Evolutionary conservation across 2,888 invertebrate genomes (phyloP), one percentile per base, ranked within the genome.

Genomic region (Byasa hedistus): DNA sequence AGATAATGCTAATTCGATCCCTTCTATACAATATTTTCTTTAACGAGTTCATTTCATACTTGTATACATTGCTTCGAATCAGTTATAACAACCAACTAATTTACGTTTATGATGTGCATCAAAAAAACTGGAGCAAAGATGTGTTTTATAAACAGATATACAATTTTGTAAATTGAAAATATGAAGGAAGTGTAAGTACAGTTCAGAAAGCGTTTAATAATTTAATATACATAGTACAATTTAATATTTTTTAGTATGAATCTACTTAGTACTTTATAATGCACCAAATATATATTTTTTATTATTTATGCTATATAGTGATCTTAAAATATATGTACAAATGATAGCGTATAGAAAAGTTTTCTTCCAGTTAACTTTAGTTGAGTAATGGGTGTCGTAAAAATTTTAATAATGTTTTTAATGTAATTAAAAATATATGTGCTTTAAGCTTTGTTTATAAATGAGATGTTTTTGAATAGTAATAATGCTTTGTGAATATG

Each of bases 21-120:
- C 60, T 48, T 60, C 8, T 63, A 19, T 52, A 32, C 24, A 36
- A 23, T 61, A 12, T 27, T 15, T 57, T 57, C 15, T 5, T 32
- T 61, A 66, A 66, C 66, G 39, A 54, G 57, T 54, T 58, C 57
- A 58, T 22, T 54, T 62, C 21, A 5, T 17, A 57, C 44, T 39
- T 17, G 17, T 32, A 59, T 54, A 21, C 23, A 59, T 8, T 54
- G 7, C 39, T 54, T 54, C 36, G 44, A 54, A 61, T 55, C 24
- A 39, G 54, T 57, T 58, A 62, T 56, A 39, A 39, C 19, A 2
- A 51, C 32, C n/a, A 24, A 57, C 24, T 66, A 10, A 32, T 62
- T 58, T 39, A 44, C 21, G 55, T 55, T 66, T 21, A 66, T 54
- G 8, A 39, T 39, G 52, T 39, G 39, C 58, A 62, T 55, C 52